These are phyloP conservation scores for Madoqua kirkii DNA, from an alignment of 2,113 vertebrate genomes.

Conservation along the genomic window DNA sequence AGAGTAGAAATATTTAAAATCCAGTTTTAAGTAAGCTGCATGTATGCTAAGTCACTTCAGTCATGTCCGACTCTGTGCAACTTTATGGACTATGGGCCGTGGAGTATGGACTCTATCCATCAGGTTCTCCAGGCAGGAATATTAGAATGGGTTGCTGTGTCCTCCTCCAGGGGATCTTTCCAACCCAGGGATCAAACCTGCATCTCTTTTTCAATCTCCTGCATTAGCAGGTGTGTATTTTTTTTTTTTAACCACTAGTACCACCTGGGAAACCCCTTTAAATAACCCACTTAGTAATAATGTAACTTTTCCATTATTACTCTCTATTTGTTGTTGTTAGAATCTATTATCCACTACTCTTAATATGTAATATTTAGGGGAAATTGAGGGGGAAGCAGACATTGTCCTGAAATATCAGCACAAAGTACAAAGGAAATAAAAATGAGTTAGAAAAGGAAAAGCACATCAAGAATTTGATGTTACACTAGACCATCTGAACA, in stretches of 20 bases:
- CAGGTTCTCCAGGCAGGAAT: neutral
- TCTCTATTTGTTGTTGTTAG: neutral
- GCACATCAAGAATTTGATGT: neutral
- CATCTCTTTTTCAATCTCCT: neutral
- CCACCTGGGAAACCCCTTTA: neutral
- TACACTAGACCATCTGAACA: neutral
- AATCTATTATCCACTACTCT: neutral
- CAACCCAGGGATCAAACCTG: neutral
- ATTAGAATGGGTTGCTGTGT: neutral
- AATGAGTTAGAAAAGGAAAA: neutral
- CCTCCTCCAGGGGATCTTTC: neutral
- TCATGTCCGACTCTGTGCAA: neutral
- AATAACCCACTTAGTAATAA: neutral
- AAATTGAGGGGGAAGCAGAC: neutral
- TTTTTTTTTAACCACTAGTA: neutral
- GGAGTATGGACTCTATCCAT: neutral
- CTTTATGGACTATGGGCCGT: neutral
- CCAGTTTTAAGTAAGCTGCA: neutral
- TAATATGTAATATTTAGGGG: neutral
- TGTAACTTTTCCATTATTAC: neutral
- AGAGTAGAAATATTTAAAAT: neutral
- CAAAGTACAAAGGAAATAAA: neutral
- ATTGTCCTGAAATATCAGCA: neutral
- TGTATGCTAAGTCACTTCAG: neutral
- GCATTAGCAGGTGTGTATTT: neutral